These are phyloP conservation scores for Rhipidura dahli DNA, from an alignment of 2,113 vertebrate species.

Conservation along the genomic window DNA sequence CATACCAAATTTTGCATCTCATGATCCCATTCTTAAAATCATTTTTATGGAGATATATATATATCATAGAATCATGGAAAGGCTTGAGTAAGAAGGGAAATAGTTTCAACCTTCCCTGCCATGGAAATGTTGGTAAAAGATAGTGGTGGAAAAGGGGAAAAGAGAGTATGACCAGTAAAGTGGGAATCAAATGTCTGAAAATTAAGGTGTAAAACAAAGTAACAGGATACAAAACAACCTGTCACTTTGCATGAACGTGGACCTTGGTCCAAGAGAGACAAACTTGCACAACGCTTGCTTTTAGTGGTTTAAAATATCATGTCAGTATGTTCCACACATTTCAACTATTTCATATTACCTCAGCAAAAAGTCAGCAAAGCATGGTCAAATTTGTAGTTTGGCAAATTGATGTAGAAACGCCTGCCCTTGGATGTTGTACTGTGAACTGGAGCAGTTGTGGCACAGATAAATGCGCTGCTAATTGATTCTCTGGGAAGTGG, in stretches of 20 bases:
- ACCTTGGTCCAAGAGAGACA: not conserved
- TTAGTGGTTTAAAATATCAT: not conserved
- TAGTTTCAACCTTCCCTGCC: not conserved
- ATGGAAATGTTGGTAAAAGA: not conserved
- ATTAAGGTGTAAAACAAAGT: not conserved
- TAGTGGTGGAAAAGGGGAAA: not conserved
- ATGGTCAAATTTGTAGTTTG: not conserved
- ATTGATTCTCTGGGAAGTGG: not conserved
- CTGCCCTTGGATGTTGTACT: not conserved
- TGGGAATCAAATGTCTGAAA: not conserved
- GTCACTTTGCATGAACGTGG: not conserved
- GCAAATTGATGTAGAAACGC: not conserved
- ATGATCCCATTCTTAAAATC: accelerated
- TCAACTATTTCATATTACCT: not conserved
- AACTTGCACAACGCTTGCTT: not conserved
- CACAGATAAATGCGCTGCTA: not conserved
- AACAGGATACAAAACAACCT: not conserved
- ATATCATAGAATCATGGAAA: not conserved
- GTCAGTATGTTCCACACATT: not conserved
- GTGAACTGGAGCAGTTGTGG: not conserved
- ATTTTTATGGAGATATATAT: not conserved
- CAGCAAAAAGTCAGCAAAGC: not conserved
- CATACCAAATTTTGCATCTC: not conserved
- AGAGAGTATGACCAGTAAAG: not conserved
- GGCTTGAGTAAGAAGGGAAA: not conserved